Evolutionary conservation across 2,797 vertebrate species (phyloP).

Genomic region (Macroramphosus scolopax): DNA sequence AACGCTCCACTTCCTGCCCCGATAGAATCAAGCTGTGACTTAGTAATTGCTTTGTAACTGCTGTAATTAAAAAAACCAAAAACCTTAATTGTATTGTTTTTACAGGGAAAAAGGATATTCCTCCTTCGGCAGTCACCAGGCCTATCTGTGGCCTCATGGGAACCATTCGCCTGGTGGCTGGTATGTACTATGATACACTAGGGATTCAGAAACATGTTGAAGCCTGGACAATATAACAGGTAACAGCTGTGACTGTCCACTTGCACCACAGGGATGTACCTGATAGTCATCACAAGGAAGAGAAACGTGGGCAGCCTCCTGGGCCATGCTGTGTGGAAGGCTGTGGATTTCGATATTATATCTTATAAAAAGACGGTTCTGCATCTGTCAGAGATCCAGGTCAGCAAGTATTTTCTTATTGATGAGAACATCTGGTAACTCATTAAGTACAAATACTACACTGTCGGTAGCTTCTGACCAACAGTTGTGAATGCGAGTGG

Average conservation of each 20-base stretch:
- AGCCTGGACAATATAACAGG: neutral
- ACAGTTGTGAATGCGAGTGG: no score
- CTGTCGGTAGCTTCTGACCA: no score
- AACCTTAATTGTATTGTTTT: no score
- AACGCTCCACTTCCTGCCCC: no score
- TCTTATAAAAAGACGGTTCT: constrained; percentile 97
- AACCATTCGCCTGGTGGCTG: constrained; percentile 92
- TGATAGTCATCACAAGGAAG: constrained; percentile 96
- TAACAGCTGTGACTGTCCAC: constrained; percentile 1
- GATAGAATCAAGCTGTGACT: no score
- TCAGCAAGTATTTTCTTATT: constrained; percentile 46
- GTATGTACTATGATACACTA: constrained; percentile 68
- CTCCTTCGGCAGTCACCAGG: constrained; percentile 89
- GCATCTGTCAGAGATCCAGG: constrained; percentile 97
- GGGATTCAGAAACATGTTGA: neutral
- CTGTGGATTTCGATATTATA: constrained; percentile 92
- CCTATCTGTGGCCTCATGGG: constrained; percentile 94
- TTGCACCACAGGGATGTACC: constrained; percentile 93
- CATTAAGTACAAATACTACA: no score
- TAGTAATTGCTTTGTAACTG: no score
- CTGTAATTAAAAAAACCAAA: no score
- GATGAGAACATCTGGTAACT: no score
- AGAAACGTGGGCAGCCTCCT: constrained; percentile 92
- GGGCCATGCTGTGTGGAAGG: constrained; percentile 94
- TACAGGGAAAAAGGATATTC: constrained; percentile 92